A percentile compares a stretch with the other conserved stretches of the same genome.
These are phyloP conservation scores for Asbolus verrucosus DNA, from an alignment of 1,140 invertebrate genomes.

Conservation along the genomic window DNA sequence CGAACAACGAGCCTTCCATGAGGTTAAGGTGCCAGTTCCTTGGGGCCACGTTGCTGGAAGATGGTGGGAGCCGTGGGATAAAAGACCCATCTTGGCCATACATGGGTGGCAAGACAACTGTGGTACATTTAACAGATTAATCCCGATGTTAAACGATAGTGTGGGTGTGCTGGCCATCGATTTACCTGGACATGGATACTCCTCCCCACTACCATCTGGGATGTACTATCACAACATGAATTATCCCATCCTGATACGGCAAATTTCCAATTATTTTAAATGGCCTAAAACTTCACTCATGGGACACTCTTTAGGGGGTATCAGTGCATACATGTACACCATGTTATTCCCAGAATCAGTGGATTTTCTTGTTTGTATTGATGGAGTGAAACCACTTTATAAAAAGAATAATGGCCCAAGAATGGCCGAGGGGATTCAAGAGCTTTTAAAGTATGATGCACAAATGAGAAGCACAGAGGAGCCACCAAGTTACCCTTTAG, in stretches of 20 bases:
- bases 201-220: constrained; percentile 74
- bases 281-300: constrained; percentile 79
- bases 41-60: constrained; percentile 79
- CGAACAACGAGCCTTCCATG: constrained; percentile 60
- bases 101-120: constrained; percentile 85
- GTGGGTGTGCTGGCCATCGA: constrained; percentile 75
- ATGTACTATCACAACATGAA: constrained; percentile 72
- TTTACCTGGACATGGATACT: constrained; percentile 79
- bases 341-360: constrained; percentile 70
- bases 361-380: constrained; percentile 72
- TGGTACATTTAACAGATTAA: constrained; percentile 77
- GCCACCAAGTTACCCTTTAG: constrained; percentile 70
- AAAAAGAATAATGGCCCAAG: constrained; percentile 53
- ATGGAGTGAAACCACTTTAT: constrained; percentile 70
- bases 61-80: constrained; percentile 74
- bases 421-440: constrained; percentile 61
- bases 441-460: constrained; percentile 65
- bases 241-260: constrained; percentile 68
- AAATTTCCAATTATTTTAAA: constrained; percentile 73
- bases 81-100: constrained; percentile 75
- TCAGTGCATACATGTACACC: constrained; percentile 69
- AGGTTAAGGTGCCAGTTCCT: constrained; percentile 74
- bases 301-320: constrained; percentile 76
- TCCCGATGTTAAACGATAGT: constrained; percentile 71
- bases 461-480: constrained; percentile 63